Conservation (phyloP, 2,888 invertebrate species). For the Liodrosophila aerea region DNA sequence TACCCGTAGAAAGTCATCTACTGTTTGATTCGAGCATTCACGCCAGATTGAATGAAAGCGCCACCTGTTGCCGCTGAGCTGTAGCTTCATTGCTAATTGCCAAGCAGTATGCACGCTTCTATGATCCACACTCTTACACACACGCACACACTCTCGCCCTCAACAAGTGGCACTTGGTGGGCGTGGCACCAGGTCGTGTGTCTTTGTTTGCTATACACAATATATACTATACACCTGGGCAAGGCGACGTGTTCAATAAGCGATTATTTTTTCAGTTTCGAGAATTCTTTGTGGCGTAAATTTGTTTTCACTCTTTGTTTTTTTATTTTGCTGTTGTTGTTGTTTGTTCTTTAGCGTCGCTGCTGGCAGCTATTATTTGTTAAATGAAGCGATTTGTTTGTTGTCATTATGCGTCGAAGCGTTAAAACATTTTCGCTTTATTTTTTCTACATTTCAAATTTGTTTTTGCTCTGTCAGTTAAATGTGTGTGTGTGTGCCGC, state of each 20-base stretch:
- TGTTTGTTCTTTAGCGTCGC: constrained; percentile 54
- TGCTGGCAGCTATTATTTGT: constrained; percentile 80
- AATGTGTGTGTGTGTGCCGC: not conserved
- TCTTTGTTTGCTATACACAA: too few relatives aligned
- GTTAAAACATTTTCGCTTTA: constrained; percentile 79
- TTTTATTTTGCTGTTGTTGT: constrained; percentile 28
- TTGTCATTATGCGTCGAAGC: constrained; percentile 77
- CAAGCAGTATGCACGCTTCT: constrained; percentile 63
- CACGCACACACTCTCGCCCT: constrained; percentile 7
- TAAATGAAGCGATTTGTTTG: constrained; percentile 81
- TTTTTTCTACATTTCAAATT: constrained; percentile 68
- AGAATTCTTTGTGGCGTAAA: constrained; percentile 53
- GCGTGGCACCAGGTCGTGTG: constrained; percentile 42
- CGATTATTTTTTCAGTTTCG: constrained; percentile 73
- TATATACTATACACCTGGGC: constrained; percentile 18
- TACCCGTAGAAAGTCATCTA: too few relatives aligned
- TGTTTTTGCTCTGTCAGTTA: constrained; percentile 46
- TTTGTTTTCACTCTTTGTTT: constrained; percentile 49
- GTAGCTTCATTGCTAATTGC: constrained; percentile 65
- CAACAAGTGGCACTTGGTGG: constrained; percentile 60
- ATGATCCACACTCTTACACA: constrained; percentile 52
- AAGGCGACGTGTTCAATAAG: constrained; percentile 67
- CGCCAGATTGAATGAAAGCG: too few relatives aligned
- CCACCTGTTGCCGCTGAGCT: too few relatives aligned
- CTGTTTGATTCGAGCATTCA: too few relatives aligned